Percentiles rank a stretch among this genome's conserved stretches.
phyloP scores from a whole-genome alignment of 2,113 vertebrate genomes.

The Octodon degus region DNA sequence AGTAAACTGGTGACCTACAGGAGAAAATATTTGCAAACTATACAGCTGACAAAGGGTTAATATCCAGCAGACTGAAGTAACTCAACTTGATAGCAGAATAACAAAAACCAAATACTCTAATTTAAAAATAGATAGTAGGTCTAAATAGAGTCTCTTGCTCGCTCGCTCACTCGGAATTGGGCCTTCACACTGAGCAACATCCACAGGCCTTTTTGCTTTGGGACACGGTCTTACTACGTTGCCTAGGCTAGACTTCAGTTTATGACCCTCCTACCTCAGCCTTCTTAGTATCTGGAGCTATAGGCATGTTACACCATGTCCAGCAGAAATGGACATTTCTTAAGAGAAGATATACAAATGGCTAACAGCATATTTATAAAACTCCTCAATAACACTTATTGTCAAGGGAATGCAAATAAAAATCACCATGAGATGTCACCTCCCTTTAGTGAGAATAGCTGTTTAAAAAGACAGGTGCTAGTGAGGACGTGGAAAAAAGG shows the following conservation, averaged over 20 bases:
- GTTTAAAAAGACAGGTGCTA: neutral
- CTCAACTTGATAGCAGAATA: neutral
- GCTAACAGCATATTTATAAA: neutral
- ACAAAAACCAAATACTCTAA: neutral
- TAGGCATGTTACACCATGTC: neutral
- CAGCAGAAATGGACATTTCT: neutral
- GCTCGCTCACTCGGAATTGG: neutral
- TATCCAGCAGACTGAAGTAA: neutral
- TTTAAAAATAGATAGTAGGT: neutral
- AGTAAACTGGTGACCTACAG: neutral
- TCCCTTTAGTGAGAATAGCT: neutral
- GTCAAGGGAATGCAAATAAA: neutral
- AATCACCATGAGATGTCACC: neutral
- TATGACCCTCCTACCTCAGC: neutral
- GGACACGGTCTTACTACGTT: neutral
- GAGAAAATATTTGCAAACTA: neutral
- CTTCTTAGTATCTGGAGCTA: neutral
- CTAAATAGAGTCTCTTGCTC: neutral
- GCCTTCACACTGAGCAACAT: neutral
- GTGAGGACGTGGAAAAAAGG: neutral
- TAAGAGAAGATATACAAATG: neutral
- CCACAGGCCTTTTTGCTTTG: neutral
- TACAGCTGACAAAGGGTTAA: neutral
- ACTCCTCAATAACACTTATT: neutral
- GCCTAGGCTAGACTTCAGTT: neutral